Evolutionary conservation across 2,113 vertebrate genomes (phyloP), one percentile per base, ranked within the genome.

Genomic region (Poeciliopsis prolifica): DNA sequence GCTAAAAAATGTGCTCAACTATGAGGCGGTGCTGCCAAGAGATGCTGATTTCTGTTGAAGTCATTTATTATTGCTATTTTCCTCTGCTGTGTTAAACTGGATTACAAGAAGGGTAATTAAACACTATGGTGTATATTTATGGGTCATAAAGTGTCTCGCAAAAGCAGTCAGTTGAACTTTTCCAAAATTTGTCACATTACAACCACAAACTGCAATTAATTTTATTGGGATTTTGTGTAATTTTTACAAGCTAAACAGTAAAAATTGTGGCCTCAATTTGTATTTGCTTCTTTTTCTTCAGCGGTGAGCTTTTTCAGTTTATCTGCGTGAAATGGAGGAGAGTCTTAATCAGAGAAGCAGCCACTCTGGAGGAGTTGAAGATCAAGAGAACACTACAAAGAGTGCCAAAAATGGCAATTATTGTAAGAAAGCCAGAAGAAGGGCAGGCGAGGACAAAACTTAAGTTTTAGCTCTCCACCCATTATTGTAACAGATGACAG

Each of bases 51-150:
- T 85, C 74, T 70, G 68, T 84, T 86, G 73, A 90, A 73, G 81
- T 86, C 65, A 61, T 88, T 85, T 80, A 78, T 93, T 94, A 95
- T 94, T 94, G 94, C 93, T 94, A 77, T 88, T 86, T 89, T 88
- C 74, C 91, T 86, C 91, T 88, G 89, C 86, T 88, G 62, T 71
- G 75, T 90, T 83, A 69, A 68, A 85, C 87, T 86, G 84, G 67
- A 86, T 88, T 85, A 83, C 71, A 79, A 78, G 68, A 77, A 84
- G 81, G 62, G 83, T 78, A 72, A 72, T 65, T 81, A 73, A 54
- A 84, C 58, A 69, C 62, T 29, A 70, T 85, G 68, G 65, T 73
- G 63, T 70, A 68, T 81, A 76, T 79, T 26, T 75, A 75, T 42
- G 61, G 65, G 67, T 80, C 24, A 54, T 58, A 58, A 58, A 24